Evolutionary conservation across 1,140 invertebrate genomes (phyloP).

Genomic region (Nebria ingens): DNA sequence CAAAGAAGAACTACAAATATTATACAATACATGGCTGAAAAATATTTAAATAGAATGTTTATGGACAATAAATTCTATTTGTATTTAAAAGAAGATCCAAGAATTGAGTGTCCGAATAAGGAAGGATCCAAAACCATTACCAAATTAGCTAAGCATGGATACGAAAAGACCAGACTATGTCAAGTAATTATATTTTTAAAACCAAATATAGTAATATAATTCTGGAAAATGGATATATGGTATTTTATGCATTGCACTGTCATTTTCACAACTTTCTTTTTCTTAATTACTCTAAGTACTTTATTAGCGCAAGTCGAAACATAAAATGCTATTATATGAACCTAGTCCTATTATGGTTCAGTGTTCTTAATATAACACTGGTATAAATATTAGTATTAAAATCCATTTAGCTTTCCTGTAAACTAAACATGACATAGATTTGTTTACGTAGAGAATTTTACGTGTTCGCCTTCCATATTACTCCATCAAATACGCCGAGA

Average conservation of each 20-base stretch:
- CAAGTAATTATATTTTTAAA: not conserved
- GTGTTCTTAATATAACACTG: too few relatives aligned
- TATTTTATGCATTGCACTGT: not conserved
- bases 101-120: slow-evolving; percentile 38
- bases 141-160: slow-evolving; percentile 33
- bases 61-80: slow-evolving; percentile 43
- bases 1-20: slow-evolving; percentile 37
- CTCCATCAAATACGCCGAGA: slow-evolving; percentile 41
- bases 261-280: too few relatives aligned
- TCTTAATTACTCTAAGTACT: too few relatives aligned
- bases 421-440: slow-evolving; percentile 9
- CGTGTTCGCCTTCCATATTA: slow-evolving; percentile 42
- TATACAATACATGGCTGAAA: slow-evolving; percentile 39
- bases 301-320: too few relatives aligned
- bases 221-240: not conserved
- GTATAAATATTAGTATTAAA: too few relatives aligned
- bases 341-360: too few relatives aligned
- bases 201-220: not conserved
- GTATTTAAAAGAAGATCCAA: slow-evolving; percentile 32
- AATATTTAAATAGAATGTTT: slow-evolving; percentile 43
- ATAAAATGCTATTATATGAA: too few relatives aligned
- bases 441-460: slow-evolving; percentile 35
- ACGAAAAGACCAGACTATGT: slow-evolving; percentile 29
- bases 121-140: slow-evolving; percentile 35
- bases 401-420: not conserved